These are phyloP conservation scores for Phenacoccus solenopsis DNA, from an alignment of 1,140 invertebrate genomes.

Conservation along the genomic window DNA sequence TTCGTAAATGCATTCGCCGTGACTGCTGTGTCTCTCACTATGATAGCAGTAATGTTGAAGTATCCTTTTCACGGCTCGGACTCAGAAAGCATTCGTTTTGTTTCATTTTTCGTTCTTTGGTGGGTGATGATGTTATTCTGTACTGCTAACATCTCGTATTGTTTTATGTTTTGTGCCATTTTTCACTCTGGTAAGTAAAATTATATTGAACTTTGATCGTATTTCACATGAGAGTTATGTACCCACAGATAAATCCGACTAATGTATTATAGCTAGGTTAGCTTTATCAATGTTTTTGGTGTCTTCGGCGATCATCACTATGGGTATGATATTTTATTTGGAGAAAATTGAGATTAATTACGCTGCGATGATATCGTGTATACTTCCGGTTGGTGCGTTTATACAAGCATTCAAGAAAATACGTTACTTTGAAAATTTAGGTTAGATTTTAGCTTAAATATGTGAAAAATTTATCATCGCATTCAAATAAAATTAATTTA, in stretches of 20 bases:
- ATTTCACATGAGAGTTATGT: no score
- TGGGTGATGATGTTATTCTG: slow-evolving; percentile 11
- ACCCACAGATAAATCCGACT: no score
- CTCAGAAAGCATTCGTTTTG: slow-evolving; percentile 31
- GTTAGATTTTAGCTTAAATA: background rate
- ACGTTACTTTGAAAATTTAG: background rate
- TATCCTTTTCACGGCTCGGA: slow-evolving; percentile 28
- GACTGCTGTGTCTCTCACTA: slow-evolving; percentile 34
- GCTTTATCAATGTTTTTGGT: no score
- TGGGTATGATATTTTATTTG: no score
- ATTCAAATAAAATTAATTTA: background rate
- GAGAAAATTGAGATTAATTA: no score
- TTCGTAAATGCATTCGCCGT: slow-evolving; percentile 45
- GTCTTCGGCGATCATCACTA: no score
- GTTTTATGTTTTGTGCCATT: slow-evolving; percentile 19
- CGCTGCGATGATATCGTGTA: background rate
- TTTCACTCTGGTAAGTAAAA: background rate
- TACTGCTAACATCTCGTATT: slow-evolving; percentile 18
- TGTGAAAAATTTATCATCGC: background rate
- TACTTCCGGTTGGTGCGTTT: background rate
- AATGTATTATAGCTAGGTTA: no score
- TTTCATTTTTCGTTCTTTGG: slow-evolving; percentile 32
- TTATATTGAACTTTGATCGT: no score
- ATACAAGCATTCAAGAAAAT: background rate
- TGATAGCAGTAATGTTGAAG: slow-evolving; percentile 37